A percentile compares a stretch with the other conserved stretches of the same genome.
Evolutionary conservation across 2,888 invertebrate genomes (phyloP).

Genomic region (Stomorhina lunata): DNA sequence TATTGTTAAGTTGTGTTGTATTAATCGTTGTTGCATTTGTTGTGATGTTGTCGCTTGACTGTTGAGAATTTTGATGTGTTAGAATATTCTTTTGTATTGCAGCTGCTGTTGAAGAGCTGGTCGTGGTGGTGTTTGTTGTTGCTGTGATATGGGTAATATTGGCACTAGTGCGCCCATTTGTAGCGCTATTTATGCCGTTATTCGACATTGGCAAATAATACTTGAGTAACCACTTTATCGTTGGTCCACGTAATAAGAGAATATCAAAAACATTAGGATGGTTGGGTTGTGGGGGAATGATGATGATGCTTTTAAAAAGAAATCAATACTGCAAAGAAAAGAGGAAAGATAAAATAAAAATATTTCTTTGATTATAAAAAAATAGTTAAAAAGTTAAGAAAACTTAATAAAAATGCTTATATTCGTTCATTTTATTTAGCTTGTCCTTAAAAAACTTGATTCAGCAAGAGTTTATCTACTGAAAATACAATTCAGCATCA

Average conservation of each 20-base stretch:
- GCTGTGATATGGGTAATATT: conserved; percentile 61
- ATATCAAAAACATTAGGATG: conserved; percentile 32
- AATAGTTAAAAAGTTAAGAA: too few relatives aligned
- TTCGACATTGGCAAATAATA: conserved; percentile 74
- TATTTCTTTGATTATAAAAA: too few relatives aligned
- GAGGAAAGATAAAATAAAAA: neutral
- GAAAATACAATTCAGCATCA: too few relatives aligned
- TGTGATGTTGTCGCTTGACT: conserved; percentile 5
- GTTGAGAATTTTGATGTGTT: conserved; percentile 36
- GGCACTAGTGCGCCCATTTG: conserved; percentile 68
- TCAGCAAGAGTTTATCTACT: too few relatives aligned
- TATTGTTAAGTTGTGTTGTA: conserved; percentile 30
- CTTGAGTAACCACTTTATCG: conserved; percentile 56
- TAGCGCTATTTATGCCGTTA: conserved; percentile 75
- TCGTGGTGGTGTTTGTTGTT: conserved; percentile 42
- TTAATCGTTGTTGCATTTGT: conserved; percentile 29
- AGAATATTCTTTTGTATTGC: conserved; percentile 55
- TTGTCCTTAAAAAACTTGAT: too few relatives aligned
- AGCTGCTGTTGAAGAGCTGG: conserved; percentile 12
- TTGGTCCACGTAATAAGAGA: conserved; percentile 41
- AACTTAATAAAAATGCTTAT: too few relatives aligned
- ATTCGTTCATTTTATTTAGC: too few relatives aligned
- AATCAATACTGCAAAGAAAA: conserved; percentile 20
- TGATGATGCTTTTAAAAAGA: neutral
- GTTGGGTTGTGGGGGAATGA: neutral